These are phyloP conservation scores for Antigone vipio DNA, from an alignment of 2,113 vertebrate species.

Conservation along the genomic window DNA sequence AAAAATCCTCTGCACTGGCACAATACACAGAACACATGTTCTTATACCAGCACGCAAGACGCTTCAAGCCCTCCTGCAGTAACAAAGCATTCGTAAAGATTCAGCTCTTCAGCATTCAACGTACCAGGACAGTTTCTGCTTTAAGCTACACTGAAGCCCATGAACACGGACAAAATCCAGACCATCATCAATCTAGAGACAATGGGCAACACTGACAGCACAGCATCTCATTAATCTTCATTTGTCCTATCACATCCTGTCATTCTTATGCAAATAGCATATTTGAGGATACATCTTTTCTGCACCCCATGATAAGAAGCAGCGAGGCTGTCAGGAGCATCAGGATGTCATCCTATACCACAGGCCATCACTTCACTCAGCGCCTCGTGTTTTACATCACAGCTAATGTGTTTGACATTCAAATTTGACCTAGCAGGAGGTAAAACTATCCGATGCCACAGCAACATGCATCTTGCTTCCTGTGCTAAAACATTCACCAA, in stretches of 20 bases:
- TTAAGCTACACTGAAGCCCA: not conserved
- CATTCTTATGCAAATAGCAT: constrained; percentile 80
- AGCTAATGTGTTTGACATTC: constrained; percentile 68
- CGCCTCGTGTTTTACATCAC: constrained; percentile 61
- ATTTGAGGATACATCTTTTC: constrained; percentile 63
- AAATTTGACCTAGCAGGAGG: constrained; percentile 69
- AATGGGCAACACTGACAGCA: constrained; percentile 74
- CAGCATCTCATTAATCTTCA: constrained; percentile 80
- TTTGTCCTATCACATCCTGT: constrained; percentile 80
- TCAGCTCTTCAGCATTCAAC: not conserved
- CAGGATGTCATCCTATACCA: constrained; percentile 48
- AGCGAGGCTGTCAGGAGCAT: constrained; percentile 48
- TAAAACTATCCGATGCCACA: constrained; percentile 73
- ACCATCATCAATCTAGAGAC: constrained; percentile 72
- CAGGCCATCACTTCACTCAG: constrained; percentile 64
- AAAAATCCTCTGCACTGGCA: not conserved
- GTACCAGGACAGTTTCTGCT: not conserved
- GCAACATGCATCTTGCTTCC: constrained; percentile 71
- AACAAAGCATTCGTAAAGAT: not conserved
- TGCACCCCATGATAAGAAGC: constrained; percentile 51
- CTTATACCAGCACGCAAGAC: not conserved
- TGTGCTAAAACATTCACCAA: constrained; percentile 59
- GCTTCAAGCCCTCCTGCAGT: not conserved
- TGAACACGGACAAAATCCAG: constrained; percentile 61
- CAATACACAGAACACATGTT: not conserved